Conservation (phyloP, 2,888 invertebrate genomes). For the Romanomermis culicivorax region DNA sequence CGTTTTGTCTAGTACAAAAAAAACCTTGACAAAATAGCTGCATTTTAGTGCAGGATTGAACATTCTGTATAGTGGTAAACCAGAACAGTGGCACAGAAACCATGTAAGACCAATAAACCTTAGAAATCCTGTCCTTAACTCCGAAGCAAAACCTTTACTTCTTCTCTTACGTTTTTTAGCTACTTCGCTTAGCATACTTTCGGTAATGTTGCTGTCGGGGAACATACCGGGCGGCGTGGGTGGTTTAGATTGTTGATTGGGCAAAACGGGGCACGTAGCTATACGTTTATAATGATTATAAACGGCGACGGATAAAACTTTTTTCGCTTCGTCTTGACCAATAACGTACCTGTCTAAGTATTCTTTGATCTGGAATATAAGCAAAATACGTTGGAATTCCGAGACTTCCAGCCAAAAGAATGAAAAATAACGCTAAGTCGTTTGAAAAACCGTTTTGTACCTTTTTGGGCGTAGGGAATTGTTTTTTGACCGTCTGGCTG, state of each 20-base stretch:
- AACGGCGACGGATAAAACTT: conserved; percentile 86
- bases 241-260: neutral
- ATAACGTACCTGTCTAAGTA: conserved; percentile 55
- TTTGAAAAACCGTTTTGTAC: neutral
- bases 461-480: conserved; percentile 24
- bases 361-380: conserved; percentile 7
- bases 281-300: conserved; percentile 98
- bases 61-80: too few species aligned
- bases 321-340: conserved; percentile 89
- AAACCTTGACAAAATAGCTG: too few species aligned
- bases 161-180: neutral
- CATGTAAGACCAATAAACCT: too few species aligned
- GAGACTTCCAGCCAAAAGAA: too few species aligned
- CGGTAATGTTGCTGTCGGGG: neutral
- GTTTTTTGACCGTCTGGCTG: conserved; percentile 18
- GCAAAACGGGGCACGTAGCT: conserved; percentile 48
- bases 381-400: neutral
- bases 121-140: too few species aligned
- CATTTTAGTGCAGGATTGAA: too few species aligned
- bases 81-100: too few species aligned
- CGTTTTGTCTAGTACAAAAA: too few species aligned
- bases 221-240: neutral
- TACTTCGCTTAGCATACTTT: neutral
- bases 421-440: neutral
- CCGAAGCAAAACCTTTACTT: too few species aligned